These are phyloP conservation scores for Chymomyza procnemis DNA, from an alignment of 2,888 invertebrate genomes.

Conservation along the genomic window DNA sequence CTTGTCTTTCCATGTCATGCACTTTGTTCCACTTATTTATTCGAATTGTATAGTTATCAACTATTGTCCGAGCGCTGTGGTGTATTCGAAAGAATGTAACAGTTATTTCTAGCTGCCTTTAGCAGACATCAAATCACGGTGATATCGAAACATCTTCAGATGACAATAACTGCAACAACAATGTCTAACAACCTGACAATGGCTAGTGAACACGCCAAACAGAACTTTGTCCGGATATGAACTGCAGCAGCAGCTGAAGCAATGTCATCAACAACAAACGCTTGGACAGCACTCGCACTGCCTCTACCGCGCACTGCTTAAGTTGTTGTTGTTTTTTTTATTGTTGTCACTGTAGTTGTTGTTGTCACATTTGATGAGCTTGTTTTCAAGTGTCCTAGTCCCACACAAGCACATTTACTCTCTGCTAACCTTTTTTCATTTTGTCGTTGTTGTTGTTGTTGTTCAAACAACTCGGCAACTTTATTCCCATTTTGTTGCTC, in stretches of 20 bases:
- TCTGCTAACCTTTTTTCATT: slow-evolving; percentile 49
- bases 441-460: too few relatives aligned
- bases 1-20: too few relatives aligned
- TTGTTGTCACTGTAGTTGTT: slow-evolving; percentile 23
- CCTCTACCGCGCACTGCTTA: background rate
- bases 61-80: slow-evolving; percentile 13
- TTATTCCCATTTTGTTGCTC: background rate
- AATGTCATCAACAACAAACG: slow-evolving; percentile 9
- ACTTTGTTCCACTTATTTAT: background rate
- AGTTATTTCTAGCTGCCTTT: slow-evolving; percentile 4
- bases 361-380: slow-evolving; percentile 60
- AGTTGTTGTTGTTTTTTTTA: background rate
- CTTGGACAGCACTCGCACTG: background rate
- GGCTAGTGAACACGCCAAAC: slow-evolving; percentile 9
- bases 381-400: slow-evolving; percentile 51
- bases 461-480: slow-evolving; percentile 32
- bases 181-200: background rate
- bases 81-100: background rate
- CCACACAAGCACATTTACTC: background rate
- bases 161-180: slow-evolving; percentile 46
- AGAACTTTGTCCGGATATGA: background rate
- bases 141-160: slow-evolving; percentile 57
- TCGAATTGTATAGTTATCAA: background rate
- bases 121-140: slow-evolving; percentile 43
- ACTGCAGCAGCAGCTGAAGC: background rate